Base-by-base conservation (phyloP, 2,113 vertebrate genomes). In the Paratilapia polleni region DNA sequence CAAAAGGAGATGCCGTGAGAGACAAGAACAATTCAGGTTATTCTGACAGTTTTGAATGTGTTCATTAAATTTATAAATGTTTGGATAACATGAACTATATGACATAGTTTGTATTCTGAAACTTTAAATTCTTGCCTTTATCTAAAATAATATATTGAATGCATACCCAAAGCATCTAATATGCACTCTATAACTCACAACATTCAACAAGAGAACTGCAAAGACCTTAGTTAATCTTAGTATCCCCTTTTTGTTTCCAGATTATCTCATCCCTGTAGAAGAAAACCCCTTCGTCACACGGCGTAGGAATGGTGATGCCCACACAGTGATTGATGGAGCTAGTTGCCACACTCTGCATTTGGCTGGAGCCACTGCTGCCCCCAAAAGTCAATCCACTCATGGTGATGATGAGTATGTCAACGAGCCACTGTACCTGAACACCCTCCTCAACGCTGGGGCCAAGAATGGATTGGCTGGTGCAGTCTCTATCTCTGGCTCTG, bases 221-320 rank as follows among this genome's bases (percentile, higher is more conserved):
- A 61, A 28, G 8, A 73, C 49, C 28, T 41, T 5, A 38, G 4
- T 14, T 64, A 26, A 80, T 85, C 52, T 14, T 13, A 52, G 52
- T 52, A 31, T 54, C 19, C 19, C 17, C 12, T 68, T 64, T 84
- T 57, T 81, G 1, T 77, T 78, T 81, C 47, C 86, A 98, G 98
- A 99, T 91, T 97, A 97, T 93, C 95, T 98, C 70, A 97, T 97
- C 91, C 97, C 98, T 0, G 97, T 99, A 54, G 98, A 99, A 79
- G 98, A 99, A 89, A 99, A 99, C 85, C 98, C 98, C 1, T 99
- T 99, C 47, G 98, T 98, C 57, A 97, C 98, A 31, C 97, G 97
- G 6, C 96, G 97, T 1, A 97, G 97, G 91, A 99, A 99, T 0
- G 97, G 97, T 49, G 98, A 99, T 15, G 95, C 97, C 49, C 98